Evolutionary conservation across 2,113 vertebrate genomes (phyloP).

Genomic region (Paramisgurnus dabryanus): DNA sequence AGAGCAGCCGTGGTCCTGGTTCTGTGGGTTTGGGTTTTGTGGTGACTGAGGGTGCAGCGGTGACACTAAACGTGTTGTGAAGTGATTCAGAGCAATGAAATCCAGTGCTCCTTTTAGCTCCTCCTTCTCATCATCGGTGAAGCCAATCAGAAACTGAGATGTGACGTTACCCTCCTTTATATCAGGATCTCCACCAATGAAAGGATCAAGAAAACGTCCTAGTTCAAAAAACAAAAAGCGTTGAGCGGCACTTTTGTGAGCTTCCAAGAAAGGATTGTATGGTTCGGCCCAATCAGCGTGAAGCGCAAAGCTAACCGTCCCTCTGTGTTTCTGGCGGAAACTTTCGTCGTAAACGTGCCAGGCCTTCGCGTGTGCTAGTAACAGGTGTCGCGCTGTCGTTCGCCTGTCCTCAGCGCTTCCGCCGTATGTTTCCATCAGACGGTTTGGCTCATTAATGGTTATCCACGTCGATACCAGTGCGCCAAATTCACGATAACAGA

Average conservation of each 20-base stretch:
- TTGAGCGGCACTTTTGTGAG: slow-evolving; percentile 77
- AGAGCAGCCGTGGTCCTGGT: slow-evolving; percentile 73
- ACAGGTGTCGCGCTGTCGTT: slow-evolving; percentile 80
- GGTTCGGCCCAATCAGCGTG: slow-evolving; percentile 93
- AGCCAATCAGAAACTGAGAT: slow-evolving; percentile 73
- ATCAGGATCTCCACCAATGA: slow-evolving; percentile 62
- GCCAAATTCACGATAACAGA: slow-evolving; percentile 88
- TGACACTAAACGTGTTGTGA: slow-evolving; percentile 88
- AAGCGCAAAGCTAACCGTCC: slow-evolving; percentile 83
- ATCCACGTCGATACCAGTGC: slow-evolving; percentile 88
- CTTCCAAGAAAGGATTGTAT: slow-evolving; percentile 83
- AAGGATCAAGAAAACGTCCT: slow-evolving; percentile 87
- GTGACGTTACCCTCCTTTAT: neutral
- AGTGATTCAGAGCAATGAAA: slow-evolving; percentile 91
- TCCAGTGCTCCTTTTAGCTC: slow-evolving; percentile 83
- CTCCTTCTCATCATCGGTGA: slow-evolving; percentile 75
- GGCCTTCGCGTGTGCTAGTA: slow-evolving; percentile 86
- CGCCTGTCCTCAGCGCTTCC: slow-evolving; percentile 73
- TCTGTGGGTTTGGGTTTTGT: slow-evolving; percentile 49
- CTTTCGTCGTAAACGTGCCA: slow-evolving; percentile 82
- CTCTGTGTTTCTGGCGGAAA: slow-evolving; percentile 70
- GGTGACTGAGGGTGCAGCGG: slow-evolving; percentile 57
- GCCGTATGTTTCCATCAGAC: slow-evolving; percentile 78
- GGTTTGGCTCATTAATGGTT: slow-evolving; percentile 94
- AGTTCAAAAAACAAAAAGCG: slow-evolving; percentile 90